These are phyloP conservation scores for Epicampocera succincta DNA, from an alignment of 2,888 invertebrate species.

Conservation along the genomic window DNA sequence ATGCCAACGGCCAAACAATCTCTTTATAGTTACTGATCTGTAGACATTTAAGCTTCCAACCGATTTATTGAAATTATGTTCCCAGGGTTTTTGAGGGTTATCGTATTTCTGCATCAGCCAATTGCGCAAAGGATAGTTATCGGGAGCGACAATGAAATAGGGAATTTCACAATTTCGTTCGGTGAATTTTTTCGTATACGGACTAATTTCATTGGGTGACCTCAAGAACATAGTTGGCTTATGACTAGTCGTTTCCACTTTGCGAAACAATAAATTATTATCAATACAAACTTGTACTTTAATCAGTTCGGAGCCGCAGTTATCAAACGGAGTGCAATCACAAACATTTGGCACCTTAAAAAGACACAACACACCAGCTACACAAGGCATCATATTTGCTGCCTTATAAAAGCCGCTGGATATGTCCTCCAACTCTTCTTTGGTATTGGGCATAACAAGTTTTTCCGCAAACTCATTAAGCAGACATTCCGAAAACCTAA, in stretches of 20 bases:
- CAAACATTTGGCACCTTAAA: slow-evolving; percentile 75
- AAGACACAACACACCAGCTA: slow-evolving; percentile 77
- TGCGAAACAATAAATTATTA: slow-evolving; percentile 78
- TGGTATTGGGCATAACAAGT: slow-evolving; percentile 74
- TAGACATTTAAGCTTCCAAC: slow-evolving; percentile 77
- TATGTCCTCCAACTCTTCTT: slow-evolving; percentile 74
- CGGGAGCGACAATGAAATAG: slow-evolving; percentile 76
- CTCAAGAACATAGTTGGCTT: slow-evolving; percentile 73
- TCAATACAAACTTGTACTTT: slow-evolving; percentile 79
- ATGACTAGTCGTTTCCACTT: slow-evolving; percentile 75
- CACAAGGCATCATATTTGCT: slow-evolving; percentile 77
- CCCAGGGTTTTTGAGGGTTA: slow-evolving; percentile 75
- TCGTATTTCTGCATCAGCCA: slow-evolving; percentile 78
- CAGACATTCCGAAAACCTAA: slow-evolving; percentile 77
- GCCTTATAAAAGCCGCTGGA: slow-evolving; percentile 75
- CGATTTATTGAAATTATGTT: slow-evolving; percentile 78
- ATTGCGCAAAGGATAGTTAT: slow-evolving; percentile 76
- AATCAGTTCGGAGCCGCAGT: slow-evolving; percentile 71
- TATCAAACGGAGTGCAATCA: slow-evolving; percentile 69
- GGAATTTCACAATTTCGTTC: slow-evolving; percentile 68
- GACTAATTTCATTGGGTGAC: slow-evolving; percentile 74
- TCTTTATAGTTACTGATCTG: slow-evolving; percentile 77
- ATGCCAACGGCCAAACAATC: slow-evolving; percentile 79
- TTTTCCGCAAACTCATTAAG: slow-evolving; percentile 74
- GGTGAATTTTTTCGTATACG: slow-evolving; percentile 57